These are phyloP conservation scores for Garra rufa DNA, from an alignment of 2,113 vertebrate species.

Conservation along the genomic window DNA sequence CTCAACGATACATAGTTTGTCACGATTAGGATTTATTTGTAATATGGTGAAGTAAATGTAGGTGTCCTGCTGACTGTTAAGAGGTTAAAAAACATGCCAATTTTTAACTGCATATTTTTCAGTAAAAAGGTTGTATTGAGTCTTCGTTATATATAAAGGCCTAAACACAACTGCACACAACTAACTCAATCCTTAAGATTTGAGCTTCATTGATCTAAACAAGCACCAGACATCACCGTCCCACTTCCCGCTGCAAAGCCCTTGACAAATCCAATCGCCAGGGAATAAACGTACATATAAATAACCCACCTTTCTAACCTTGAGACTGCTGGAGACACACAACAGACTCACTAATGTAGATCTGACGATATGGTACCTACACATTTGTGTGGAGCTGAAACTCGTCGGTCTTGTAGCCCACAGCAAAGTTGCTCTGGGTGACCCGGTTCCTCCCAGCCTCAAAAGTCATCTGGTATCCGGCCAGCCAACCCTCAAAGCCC, in stretches of 20 bases:
- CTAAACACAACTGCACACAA: neutral
- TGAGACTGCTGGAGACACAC: conserved; percentile 13
- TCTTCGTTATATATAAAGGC: neutral
- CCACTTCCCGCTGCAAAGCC: conserved; percentile 46
- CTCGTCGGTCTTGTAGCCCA: conserved; percentile 94
- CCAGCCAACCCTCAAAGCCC: conserved; percentile 95
- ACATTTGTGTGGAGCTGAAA: conserved; percentile 99
- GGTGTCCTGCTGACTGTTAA: too few species aligned
- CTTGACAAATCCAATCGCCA: conserved; percentile 67
- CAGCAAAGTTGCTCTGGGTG: conserved; percentile 98
- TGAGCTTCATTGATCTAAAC: neutral
- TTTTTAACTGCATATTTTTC: too few species aligned
- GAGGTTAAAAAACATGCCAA: too few species aligned
- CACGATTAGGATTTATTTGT: too few species aligned
- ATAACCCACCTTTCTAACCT: conserved; percentile 55
- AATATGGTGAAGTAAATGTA: too few species aligned
- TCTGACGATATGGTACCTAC: conserved; percentile 74
- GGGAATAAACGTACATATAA: conserved; percentile 56
- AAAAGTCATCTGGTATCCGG: conserved; percentile 96
- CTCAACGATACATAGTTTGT: too few species aligned
- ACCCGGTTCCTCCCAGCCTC: conserved; percentile 91
- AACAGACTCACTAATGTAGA: conserved; percentile 12
- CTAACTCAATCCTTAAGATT: neutral
- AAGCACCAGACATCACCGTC: neutral
- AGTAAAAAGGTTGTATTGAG: too few species aligned